Conservation (phyloP, 2,797 vertebrate species). For the Spizella passerina region DNA sequence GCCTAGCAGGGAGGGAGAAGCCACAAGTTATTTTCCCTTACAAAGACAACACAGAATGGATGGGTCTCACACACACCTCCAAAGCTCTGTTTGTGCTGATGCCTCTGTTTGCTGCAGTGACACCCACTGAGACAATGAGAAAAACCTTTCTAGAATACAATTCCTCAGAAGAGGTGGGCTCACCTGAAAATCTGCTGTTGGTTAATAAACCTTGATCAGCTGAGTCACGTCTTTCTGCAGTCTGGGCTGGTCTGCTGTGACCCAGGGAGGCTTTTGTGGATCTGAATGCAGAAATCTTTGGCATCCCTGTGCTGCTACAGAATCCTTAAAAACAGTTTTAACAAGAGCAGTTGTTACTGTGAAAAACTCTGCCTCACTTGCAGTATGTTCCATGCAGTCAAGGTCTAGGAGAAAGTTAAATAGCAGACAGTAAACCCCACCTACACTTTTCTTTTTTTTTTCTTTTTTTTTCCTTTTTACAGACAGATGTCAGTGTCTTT, state of each 20-base stretch:
- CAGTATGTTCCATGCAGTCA: not conserved
- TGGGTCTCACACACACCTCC: not conserved
- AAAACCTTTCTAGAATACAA: not conserved
- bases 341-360: not conserved
- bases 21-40: not conserved
- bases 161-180: not conserved
- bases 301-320: not conserved
- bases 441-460: not conserved
- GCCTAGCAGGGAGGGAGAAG: not conserved
- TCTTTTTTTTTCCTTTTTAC: not conserved
- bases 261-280: not conserved
- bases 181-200: not conserved
- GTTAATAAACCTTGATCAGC: not conserved
- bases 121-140: not conserved
- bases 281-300: not conserved
- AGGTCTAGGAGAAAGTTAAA: slow-evolving; percentile 49
- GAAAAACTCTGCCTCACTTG: slow-evolving; percentile 7
- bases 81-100: not conserved
- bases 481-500: slow-evolving; percentile 56
- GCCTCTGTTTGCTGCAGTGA: not conserved
- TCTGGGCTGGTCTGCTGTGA: not conserved
- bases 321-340: not conserved
- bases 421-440: slow-evolving; percentile 44
- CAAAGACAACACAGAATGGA: not conserved
- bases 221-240: not conserved